Percentiles rank a stretch among this genome's conserved stretches.
These are phyloP conservation scores for Alethe diademata DNA, from an alignment of 2,113 vertebrate species.

Conservation along the genomic window DNA sequence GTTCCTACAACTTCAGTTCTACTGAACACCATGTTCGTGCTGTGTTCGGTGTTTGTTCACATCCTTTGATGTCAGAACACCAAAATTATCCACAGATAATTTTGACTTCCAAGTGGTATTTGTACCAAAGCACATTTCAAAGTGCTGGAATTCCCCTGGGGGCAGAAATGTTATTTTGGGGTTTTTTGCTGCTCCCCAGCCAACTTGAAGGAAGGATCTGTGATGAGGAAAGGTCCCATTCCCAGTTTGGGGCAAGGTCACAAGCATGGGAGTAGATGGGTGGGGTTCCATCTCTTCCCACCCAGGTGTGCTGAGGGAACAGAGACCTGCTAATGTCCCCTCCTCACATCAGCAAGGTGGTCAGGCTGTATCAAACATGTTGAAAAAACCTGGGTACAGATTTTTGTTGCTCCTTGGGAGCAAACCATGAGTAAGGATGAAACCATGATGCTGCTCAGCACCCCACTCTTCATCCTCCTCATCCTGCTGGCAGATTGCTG, in stretches of 20 bases:
- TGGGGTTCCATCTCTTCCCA: background rate
- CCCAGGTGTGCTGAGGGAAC: too few relatives aligned
- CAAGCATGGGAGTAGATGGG: rapidly evolving
- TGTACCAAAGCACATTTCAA: background rate
- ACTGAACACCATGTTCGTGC: background rate
- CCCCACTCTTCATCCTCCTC: background rate
- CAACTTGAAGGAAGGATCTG: background rate
- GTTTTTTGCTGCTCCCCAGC: background rate
- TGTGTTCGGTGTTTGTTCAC: rapidly evolving
- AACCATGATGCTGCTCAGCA: background rate
- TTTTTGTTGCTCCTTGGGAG: background rate
- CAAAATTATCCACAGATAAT: background rate
- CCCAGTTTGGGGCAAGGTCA: background rate
- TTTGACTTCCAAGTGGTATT: background rate
- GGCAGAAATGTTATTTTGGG: background rate
- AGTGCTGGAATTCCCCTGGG: background rate
- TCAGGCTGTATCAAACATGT: rapidly evolving
- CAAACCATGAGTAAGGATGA: background rate
- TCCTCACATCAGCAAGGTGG: background rate
- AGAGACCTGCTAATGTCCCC: background rate
- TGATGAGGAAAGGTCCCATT: background rate
- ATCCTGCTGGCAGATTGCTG: background rate
- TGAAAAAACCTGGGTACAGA: rapidly evolving
- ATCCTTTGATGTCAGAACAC: rapidly evolving
- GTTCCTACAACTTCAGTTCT: background rate